Evolutionary conservation across 2,113 vertebrate species (phyloP).

Genomic region (Percina caprodes): DNA sequence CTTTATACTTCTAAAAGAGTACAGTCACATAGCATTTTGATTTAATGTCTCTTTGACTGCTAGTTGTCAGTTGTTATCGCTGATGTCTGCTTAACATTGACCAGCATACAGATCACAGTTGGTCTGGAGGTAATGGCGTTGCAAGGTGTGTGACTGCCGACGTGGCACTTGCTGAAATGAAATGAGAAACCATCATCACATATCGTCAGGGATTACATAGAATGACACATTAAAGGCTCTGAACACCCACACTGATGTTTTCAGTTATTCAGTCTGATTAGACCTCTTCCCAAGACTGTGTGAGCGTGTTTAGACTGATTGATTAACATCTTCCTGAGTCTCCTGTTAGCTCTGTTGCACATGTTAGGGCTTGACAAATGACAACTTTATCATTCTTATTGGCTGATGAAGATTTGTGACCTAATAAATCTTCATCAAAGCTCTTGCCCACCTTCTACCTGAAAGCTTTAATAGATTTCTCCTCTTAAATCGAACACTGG

Average conservation of each 20-base stretch:
- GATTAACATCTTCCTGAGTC: too few species aligned
- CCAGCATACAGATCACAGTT: conserved; percentile 42
- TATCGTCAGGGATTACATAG: conserved; percentile 30
- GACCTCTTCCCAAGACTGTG: too few species aligned
- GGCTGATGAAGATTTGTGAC: too few species aligned
- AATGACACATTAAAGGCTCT: conserved; percentile 14
- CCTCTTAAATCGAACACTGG: background rate
- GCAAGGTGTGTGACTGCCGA: conserved; percentile 43
- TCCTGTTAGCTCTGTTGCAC: too few species aligned
- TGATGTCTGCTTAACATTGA: conserved; percentile 47
- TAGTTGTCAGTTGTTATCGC: conserved; percentile 37
- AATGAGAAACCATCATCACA: conserved; percentile 32
- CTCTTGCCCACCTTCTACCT: too few species aligned
- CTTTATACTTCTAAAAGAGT: background rate
- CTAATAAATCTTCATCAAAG: too few species aligned
- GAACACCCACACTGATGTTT: too few species aligned
- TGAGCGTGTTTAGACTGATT: too few species aligned
- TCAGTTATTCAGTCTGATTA: too few species aligned
- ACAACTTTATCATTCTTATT: too few species aligned
- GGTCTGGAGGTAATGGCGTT: conserved; percentile 8
- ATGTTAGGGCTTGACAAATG: too few species aligned
- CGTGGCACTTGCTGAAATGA: conserved; percentile 18
- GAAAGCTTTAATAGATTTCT: conserved; percentile 2
- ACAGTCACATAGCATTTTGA: conserved; percentile 14
- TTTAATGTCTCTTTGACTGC: conserved; percentile 40